These are phyloP conservation scores for Philonicus albiceps DNA, from an alignment of 2,888 invertebrate genomes.

Conservation along the genomic window DNA sequence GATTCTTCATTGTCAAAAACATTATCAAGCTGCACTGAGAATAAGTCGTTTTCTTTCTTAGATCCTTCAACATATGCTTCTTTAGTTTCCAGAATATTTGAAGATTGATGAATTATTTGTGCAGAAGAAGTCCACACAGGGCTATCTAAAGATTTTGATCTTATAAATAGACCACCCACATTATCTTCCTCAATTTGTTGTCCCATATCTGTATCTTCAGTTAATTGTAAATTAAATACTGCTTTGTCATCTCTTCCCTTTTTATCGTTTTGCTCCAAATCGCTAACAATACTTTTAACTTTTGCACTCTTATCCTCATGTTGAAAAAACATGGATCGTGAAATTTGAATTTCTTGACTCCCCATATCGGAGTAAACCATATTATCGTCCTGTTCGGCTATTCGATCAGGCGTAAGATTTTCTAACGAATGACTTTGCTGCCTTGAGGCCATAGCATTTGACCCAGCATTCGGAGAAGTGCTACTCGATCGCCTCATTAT, in stretches of 20 bases:
- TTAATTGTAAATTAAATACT: constrained; percentile 51
- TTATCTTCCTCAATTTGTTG: not conserved
- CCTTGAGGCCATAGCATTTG: constrained; percentile 56
- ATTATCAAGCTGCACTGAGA: constrained; percentile 74
- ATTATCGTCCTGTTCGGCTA: constrained; percentile 73
- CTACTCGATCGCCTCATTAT: constrained; percentile 59
- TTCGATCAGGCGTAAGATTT: constrained; percentile 58
- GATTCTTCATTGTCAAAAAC: constrained; percentile 74
- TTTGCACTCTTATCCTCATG: constrained; percentile 59
- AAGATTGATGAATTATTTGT: constrained; percentile 61
- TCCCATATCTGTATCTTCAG: constrained; percentile 48
- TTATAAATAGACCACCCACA: constrained; percentile 11
- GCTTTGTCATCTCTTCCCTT: constrained; percentile 56
- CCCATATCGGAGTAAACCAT: constrained; percentile 86
- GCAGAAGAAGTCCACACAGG: constrained; percentile 61
- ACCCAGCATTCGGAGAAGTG: constrained; percentile 58
- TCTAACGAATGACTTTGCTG: constrained; percentile 64
- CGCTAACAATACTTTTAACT: constrained; percentile 76
- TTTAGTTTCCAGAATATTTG: constrained; percentile 51
- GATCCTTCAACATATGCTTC: not conserved
- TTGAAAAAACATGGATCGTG: constrained; percentile 71
- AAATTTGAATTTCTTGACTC: constrained; percentile 87
- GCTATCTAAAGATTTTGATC: constrained; percentile 48
- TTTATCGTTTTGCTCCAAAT: constrained; percentile 70
- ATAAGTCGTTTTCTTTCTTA: constrained; percentile 67